Evolutionary conservation across 2,797 vertebrate genomes (phyloP).

Genomic region (Phoxinus dragarum): DNA sequence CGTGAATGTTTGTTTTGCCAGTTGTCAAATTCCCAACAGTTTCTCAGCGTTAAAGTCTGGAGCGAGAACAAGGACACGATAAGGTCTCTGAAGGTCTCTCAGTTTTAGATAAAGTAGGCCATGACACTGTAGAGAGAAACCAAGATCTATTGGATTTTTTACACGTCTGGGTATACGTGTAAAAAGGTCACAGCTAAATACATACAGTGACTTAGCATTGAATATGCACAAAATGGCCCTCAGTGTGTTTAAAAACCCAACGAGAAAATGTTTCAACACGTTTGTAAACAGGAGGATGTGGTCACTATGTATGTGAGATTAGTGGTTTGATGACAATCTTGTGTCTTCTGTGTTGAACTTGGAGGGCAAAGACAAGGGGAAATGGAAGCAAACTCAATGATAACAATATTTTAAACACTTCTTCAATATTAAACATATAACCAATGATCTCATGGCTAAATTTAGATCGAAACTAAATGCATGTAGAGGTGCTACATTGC

Average conservation of each 20-base stretch:
- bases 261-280: not conserved
- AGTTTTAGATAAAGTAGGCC: not conserved
- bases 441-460: not conserved
- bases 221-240: not conserved
- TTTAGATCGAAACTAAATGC: not conserved
- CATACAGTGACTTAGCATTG: not conserved
- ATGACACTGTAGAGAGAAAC: not conserved
- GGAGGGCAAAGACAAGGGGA: not conserved
- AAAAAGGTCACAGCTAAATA: not conserved
- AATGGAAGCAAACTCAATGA: not conserved
- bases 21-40: slow-evolving; percentile 1
- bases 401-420: not conserved
- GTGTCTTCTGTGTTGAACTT: slow-evolving; percentile 13
- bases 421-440: not conserved
- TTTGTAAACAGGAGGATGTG: slow-evolving; percentile 6
- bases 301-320: slow-evolving; percentile 14
- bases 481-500: not conserved
- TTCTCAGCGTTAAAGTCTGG: not conserved
- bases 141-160: not conserved
- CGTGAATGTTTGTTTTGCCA: slow-evolving; percentile 17
- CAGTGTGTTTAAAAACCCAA: not conserved
- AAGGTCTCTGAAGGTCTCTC: slow-evolving; percentile 12
- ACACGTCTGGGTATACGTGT: not conserved
- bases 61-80: not conserved
- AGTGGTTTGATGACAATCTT: slow-evolving; percentile 1